Conservation (phyloP, 2,888 invertebrate genomes). For the Oligia fasciuncula region DNA sequence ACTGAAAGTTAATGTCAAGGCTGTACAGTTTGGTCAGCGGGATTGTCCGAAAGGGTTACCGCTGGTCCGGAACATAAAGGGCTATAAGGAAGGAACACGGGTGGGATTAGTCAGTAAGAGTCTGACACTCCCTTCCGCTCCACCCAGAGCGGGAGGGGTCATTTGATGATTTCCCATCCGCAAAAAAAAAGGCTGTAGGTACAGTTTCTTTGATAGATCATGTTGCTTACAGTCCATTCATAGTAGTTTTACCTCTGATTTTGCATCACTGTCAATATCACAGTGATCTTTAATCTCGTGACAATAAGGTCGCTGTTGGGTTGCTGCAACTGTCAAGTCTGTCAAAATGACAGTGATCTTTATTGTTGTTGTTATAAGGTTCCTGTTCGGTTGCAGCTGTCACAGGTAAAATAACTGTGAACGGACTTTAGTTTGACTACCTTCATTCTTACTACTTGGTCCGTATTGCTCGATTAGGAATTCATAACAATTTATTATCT, state of each 20-base stretch:
- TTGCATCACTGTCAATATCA: background rate
- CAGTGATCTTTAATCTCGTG: background rate
- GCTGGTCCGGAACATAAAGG: too few species aligned
- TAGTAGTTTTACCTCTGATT: background rate
- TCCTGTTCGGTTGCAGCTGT: background rate
- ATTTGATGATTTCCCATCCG: too few species aligned
- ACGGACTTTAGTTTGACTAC: background rate
- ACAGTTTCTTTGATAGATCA: background rate
- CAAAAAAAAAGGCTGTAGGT: too few species aligned
- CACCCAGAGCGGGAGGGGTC: too few species aligned
- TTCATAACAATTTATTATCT: background rate
- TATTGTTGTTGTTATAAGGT: background rate
- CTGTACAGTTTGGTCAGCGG: too few species aligned
- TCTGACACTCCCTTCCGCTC: too few species aligned
- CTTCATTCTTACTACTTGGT: background rate
- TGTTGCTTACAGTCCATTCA: background rate
- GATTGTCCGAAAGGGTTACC: too few species aligned
- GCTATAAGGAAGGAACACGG: too few species aligned
- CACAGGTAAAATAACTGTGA: background rate
- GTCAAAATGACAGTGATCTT: background rate
- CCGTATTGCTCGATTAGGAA: background rate
- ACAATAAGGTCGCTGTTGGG: background rate
- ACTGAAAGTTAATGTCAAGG: background rate
- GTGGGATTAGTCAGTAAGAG: too few species aligned
- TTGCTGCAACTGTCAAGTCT: background rate